These are phyloP conservation scores for Azemiops feae DNA, from an alignment of 2,113 vertebrate species.

Conservation along the genomic window DNA sequence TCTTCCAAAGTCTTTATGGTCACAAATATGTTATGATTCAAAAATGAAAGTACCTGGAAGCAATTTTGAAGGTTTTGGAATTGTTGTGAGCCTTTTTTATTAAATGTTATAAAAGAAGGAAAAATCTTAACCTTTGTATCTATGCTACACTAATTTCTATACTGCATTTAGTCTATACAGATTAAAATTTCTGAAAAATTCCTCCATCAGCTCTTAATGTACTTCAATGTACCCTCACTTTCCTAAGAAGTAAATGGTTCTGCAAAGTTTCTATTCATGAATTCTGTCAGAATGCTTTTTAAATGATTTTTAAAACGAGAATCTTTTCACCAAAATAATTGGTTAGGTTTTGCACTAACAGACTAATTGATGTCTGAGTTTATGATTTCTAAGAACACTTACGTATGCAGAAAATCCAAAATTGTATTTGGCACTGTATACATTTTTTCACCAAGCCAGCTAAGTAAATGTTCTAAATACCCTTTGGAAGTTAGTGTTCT, in stretches of 20 bases:
- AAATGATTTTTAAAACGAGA: background rate
- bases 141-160: background rate
- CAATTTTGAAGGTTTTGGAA: too few species aligned
- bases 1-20: too few species aligned
- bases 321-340: constrained; percentile 1
- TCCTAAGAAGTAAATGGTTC: background rate
- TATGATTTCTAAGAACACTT: constrained; percentile 52
- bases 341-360: constrained; percentile 34
- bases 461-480: constrained; percentile 59
- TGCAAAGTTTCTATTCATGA: background rate
- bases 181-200: background rate
- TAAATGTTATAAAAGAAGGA: background rate
- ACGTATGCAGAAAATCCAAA: constrained; percentile 47
- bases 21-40: too few species aligned
- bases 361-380: constrained; percentile 51
- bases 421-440: constrained; percentile 29
- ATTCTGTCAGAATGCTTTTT: background rate
- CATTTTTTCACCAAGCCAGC: constrained; percentile 55
- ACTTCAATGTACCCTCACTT: background rate
- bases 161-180: too few species aligned
- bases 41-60: too few species aligned
- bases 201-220: background rate
- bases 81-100: too few species aligned
- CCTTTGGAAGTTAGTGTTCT: constrained; percentile 46
- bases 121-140: background rate